Percentiles rank a stretch among this genome's conserved stretches.
phyloP scores from a whole-genome alignment of 64 coral and sea anemone genomes.

The Actinia tenebrosa region DNA sequence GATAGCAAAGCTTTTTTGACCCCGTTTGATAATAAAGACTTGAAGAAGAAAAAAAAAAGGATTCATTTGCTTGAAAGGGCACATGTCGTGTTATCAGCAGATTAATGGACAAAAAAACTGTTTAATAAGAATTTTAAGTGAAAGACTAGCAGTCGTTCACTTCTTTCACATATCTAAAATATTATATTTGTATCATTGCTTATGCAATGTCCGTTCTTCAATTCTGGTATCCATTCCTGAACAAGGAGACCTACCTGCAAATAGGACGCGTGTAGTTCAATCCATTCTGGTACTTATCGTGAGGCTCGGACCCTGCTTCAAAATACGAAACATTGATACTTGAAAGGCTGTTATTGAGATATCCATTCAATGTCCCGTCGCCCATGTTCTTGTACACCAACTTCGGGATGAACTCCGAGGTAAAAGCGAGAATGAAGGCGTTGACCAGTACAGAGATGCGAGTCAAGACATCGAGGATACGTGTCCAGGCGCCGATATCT shows the following conservation, averaged over 20 bases:
- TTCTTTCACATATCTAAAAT: no score
- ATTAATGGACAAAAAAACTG: no score
- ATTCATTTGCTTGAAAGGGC: no score
- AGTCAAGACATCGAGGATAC: slow-evolving; percentile 51
- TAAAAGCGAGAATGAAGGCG: slow-evolving; percentile 78
- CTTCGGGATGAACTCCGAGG: slow-evolving; percentile 89
- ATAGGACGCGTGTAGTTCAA: slow-evolving; percentile 34
- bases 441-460: slow-evolving; percentile 68
- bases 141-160: no score
- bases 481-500: slow-evolving; percentile 83
- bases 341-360: slow-evolving; percentile 63
- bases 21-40: no score
- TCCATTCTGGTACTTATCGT: slow-evolving; percentile 13
- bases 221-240: no score
- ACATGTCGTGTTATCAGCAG: no score
- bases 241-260: slow-evolving; percentile 16
- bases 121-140: no score
- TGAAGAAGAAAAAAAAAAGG: no score
- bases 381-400: slow-evolving; percentile 23
- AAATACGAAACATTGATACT: slow-evolving; percentile 21
- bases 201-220: no score
- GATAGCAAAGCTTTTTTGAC: no score
- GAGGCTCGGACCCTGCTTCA: neutral
- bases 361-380: slow-evolving; percentile 61
- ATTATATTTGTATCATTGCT: no score